phyloP scores from a whole-genome alignment of 2,888 invertebrate genomes.

The Platypus cylindrus region DNA sequence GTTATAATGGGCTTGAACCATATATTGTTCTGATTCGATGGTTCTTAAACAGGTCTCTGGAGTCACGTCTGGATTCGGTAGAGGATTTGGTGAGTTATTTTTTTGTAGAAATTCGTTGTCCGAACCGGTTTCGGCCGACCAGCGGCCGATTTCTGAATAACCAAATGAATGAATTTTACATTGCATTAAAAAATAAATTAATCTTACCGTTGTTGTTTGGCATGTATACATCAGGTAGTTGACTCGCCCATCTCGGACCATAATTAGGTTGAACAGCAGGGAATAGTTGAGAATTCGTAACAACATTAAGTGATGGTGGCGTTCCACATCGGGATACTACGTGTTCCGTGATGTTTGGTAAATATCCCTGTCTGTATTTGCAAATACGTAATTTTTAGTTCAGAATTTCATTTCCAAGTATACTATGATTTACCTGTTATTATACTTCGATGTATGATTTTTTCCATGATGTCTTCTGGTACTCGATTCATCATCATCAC shows the following conservation, averaged over 20 bases:
- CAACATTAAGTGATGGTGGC: constrained; percentile 48
- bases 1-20: constrained; percentile 30
- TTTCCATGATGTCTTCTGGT: constrained; percentile 31
- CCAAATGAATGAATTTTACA: background rate
- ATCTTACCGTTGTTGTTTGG: constrained; percentile 38
- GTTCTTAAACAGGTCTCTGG: constrained; percentile 44
- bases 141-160: constrained; percentile 43
- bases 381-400: background rate
- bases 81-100: constrained; percentile 52
- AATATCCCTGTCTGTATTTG: constrained; percentile 34
- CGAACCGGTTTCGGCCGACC: constrained; percentile 70
- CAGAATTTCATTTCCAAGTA: background rate
- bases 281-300: constrained; percentile 55
- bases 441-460: constrained; percentile 14
- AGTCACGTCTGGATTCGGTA: constrained; percentile 67
- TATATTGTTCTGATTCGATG: constrained; percentile 39
- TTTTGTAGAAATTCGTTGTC: constrained; percentile 56
- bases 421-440: too few species aligned
- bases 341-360: constrained; percentile 50
- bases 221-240: constrained; percentile 51
- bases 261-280: constrained; percentile 52
- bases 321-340: constrained; percentile 38
- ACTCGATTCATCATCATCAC: constrained; percentile 70
- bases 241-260: constrained; percentile 50
- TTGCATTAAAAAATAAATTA: background rate